Evolutionary conservation across 2,888 invertebrate species (phyloP).

Genomic region (Melinaea marsaeus): DNA sequence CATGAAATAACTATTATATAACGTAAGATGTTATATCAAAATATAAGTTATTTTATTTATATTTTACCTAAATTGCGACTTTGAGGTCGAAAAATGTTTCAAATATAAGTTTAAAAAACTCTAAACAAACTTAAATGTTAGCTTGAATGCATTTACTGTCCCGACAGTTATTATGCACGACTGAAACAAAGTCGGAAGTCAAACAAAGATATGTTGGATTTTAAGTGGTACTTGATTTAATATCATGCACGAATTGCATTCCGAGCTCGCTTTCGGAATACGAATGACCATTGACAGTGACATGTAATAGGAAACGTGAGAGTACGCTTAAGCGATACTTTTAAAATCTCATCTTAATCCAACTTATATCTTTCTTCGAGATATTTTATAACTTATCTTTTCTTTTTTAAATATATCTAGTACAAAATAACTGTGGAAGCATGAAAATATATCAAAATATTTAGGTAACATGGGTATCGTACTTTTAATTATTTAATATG

Average conservation of each 20-base stretch:
- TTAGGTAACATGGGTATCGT: not conserved
- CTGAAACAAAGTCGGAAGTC: slow-evolving; percentile 4
- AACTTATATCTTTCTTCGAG: not conserved
- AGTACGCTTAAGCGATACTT: slow-evolving; percentile 23
- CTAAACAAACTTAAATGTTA: too few species aligned
- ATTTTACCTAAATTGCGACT: too few species aligned
- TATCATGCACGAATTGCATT: slow-evolving; percentile 49
- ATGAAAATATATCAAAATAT: not conserved
- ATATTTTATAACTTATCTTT: not conserved
- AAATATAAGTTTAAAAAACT: too few species aligned
- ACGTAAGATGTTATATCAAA: too few species aligned
- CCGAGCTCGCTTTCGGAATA: slow-evolving; percentile 44
- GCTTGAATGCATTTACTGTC: not conserved
- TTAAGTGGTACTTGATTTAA: slow-evolving; percentile 56
- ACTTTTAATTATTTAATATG: too few species aligned
- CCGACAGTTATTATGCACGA: slow-evolving; percentile 6
- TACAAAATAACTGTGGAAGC: not conserved
- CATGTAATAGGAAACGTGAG: slow-evolving; percentile 45
- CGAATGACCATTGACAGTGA: slow-evolving; percentile 46
- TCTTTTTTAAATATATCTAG: not conserved
- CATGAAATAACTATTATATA: not conserved
- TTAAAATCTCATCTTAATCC: slow-evolving; percentile 9
- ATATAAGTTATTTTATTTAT: too few species aligned
- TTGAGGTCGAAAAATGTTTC: too few species aligned
- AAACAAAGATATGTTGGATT: slow-evolving; percentile 23